Evolutionary conservation across 2,888 invertebrate species (phyloP), one percentile per base, ranked within the genome.

Genomic region (Coenonympha arcania): DNA sequence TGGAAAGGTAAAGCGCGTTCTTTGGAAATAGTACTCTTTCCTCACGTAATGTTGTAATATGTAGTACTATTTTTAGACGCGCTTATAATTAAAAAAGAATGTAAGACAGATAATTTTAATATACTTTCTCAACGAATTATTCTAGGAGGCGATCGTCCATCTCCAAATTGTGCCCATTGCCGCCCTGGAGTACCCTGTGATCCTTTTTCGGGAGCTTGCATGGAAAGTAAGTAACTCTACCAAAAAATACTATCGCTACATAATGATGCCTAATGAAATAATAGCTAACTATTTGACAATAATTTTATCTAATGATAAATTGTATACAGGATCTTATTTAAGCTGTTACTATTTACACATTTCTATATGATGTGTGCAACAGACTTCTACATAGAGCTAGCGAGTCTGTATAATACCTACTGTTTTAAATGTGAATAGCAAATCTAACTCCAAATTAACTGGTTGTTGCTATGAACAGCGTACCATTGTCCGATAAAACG

Each of bases 111-210:
- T n/a, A n/a, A n/a, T n/a, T n/a, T n/a, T n/a, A n/a, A n/a, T n/a
- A n/a, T n/a, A n/a, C n/a, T n/a, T n/a, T n/a, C n/a, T n/a, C n/a
- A n/a, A n/a, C n/a, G n/a, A n/a, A n/a, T 28, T 28, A 11, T 28
- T 9, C 11, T 19, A 3, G 28, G 28, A 45, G 45, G 20, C 28
- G 36, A 45, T 8, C 24, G n/a, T 11, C 19, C 45, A 26, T 22
- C 24, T 24, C 34, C 34, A 24, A 44, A 90, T 60, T 93, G 93
- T 70, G 90, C 89, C 57, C 93, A 94, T 64, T 95, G 95, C 70
- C 91, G 93, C 48, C 90, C 92, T 26, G 95, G 94, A 56, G 89
- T 91, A 40, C 88, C 89, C 24, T 95, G 95, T 66, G 92, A 95
- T 74, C 91, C 92, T 16, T 88, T 90, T 48, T 93, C 93, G 3